Evolutionary conservation across 2,797 vertebrate species (phyloP), one percentile per base, ranked within the genome.

Genomic region (Aulostomus chinensis): DNA sequence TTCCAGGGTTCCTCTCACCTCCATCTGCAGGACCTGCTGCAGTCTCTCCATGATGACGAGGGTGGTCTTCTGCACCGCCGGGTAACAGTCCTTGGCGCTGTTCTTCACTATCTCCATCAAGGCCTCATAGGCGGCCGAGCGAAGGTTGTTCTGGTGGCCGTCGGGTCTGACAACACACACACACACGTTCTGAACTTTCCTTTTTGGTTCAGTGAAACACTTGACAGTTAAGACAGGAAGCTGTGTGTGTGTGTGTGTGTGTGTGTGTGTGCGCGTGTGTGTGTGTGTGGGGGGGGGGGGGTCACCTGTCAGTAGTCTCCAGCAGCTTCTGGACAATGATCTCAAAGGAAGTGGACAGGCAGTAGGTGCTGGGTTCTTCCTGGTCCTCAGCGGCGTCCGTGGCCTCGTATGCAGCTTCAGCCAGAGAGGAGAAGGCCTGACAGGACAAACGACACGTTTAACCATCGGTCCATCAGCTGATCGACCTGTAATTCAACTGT

Each of bases 101-200:
- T 99, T 99, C 85, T 99, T 99, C 49, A 99, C 97, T 0, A 99
- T 98, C 87, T 99, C 97, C 97, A 99, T 99, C 67, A 99, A 82
- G 6, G 96, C 95, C 83, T 99, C 97, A 15, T 99, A 99, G 0
- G 97, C 97, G 0, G 97, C 95, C 4, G 96, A 98, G 60, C 97
- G 92, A 68, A 99, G 85, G 84, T 99, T 99, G 84, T 98, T 99
- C 90, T 99, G 97, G 81, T 99, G 97, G 5, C 97, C 96, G 12
- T 99, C 97, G 3, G 95, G 95, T 59, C 96, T 99, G 73, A 2
- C 9, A 5, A 22, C 7, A 12, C 43, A 20, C 17, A 11, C 14
- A 17, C 15, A 12, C 5, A n/a, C 2, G 16, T 11, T 38, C 11
- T 14, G 5, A 9, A 41, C 7, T 20, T 43, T 32, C n/a, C 28